Conservation (phyloP, 2,797 vertebrate genomes). For the Poecilia wingei region DNA sequence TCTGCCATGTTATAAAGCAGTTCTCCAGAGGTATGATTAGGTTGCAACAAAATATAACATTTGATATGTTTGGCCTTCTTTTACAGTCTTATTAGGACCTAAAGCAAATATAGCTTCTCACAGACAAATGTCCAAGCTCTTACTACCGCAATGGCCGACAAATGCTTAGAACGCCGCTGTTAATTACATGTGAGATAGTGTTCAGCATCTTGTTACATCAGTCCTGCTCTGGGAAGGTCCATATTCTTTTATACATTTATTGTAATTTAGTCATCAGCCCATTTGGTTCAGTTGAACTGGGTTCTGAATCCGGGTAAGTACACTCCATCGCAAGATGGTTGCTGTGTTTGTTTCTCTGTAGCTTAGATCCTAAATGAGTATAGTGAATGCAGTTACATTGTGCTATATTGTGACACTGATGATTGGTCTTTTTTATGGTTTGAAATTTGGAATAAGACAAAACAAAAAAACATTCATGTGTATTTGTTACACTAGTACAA, state of each 20-base stretch:
- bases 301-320: slow-evolving; percentile 36
- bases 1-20: slow-evolving; percentile 51
- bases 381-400: slow-evolving; percentile 6
- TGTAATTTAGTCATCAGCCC: slow-evolving; percentile 25
- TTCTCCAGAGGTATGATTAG: slow-evolving; percentile 72
- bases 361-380: neutral
- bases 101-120: slow-evolving; percentile 77
- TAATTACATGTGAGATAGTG: slow-evolving; percentile 56
- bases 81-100: slow-evolving; percentile 78
- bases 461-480: neutral
- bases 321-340: slow-evolving; percentile 1
- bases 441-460: neutral
- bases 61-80: slow-evolving; percentile 69
- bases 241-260: slow-evolving; percentile 36
- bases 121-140: slow-evolving; percentile 48
- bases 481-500: neutral
- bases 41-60: slow-evolving; percentile 77
- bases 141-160: slow-evolving; percentile 63
- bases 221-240: slow-evolving; percentile 21
- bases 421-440: neutral
- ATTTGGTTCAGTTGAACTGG: slow-evolving; percentile 15
- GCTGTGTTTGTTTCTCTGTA: slow-evolving; percentile 11
- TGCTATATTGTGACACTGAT: slow-evolving; percentile 4
- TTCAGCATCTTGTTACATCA: slow-evolving; percentile 53
- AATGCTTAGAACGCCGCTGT: slow-evolving; percentile 50